Percentiles rank a stretch among this genome's conserved stretches.
Conservation (phyloP, 2,113 vertebrate species). For the Poeciliopsis retropinna region DNA sequence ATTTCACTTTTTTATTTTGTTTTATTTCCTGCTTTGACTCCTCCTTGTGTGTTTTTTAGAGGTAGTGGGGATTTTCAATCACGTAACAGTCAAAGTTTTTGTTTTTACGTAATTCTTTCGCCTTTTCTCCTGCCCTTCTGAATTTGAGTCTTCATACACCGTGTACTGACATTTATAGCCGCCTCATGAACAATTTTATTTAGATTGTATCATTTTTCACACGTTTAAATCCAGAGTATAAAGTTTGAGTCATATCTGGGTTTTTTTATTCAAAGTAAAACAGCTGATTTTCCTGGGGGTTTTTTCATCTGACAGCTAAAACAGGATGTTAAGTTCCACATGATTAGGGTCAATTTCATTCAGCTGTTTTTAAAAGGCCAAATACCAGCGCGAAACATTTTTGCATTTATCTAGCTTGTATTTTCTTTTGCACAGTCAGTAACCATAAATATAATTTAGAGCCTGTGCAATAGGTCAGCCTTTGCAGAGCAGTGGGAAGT, state of each 20-base stretch:
- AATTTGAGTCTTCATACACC: no score
- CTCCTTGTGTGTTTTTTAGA: no score
- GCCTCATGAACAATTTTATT: neutral
- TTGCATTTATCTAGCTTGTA: neutral
- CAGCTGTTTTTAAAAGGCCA: no score
- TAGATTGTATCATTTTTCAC: neutral
- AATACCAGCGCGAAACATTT: neutral
- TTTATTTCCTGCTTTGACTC: no score
- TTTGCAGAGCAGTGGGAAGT: constrained; percentile 40
- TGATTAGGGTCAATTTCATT: neutral
- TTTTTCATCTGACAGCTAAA: neutral
- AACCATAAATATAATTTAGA: neutral
- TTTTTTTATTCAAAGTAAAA: neutral
- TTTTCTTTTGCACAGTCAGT: neutral
- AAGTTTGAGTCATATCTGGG: neutral
- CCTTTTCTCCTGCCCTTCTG: no score
- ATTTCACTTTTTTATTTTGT: no score
- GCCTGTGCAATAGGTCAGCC: constrained; percentile 27
- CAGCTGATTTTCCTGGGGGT: no score
- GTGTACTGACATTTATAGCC: neutral
- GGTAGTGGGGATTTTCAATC: no score
- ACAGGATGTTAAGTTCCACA: neutral
- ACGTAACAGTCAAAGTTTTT: no score
- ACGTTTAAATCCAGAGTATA: neutral
- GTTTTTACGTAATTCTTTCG: no score